A percentile compares a stretch with the other conserved stretches of the same genome.
phyloP scores from a whole-genome alignment of 2,113 vertebrate genomes.

The Periophthalmodon schlosseri region DNA sequence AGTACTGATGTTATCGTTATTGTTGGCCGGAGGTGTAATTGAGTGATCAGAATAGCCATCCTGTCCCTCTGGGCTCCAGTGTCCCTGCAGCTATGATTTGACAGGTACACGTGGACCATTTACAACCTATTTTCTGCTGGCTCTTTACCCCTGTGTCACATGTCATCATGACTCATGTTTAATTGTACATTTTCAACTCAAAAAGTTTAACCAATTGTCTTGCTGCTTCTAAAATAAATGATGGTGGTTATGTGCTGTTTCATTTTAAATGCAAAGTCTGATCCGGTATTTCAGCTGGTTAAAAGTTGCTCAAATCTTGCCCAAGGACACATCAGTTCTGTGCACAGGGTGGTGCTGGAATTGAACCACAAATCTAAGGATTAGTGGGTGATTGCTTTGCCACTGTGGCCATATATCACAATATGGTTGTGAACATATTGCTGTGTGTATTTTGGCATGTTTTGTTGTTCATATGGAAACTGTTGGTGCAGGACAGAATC shows the following conservation, averaged over 20 bases:
- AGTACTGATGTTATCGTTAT: neutral
- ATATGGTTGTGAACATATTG: neutral
- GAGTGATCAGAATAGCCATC: conserved; percentile 11
- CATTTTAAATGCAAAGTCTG: neutral
- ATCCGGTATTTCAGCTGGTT: neutral
- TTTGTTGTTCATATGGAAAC: conserved; percentile 13
- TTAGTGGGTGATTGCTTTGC: neutral
- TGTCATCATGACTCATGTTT: conserved; percentile 21
- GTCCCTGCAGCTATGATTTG: conserved; percentile 44
- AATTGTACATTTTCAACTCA: conserved; percentile 30
- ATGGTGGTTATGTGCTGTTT: neutral
- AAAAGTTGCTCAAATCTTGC: neutral
- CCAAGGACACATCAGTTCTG: neutral
- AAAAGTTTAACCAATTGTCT: conserved; percentile 39
- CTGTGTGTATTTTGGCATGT: neutral
- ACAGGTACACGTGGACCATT: conserved; percentile 31
- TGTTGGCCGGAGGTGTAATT: conserved; percentile 5
- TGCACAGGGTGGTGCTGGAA: neutral
- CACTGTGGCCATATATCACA: neutral
- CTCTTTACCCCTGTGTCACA: conserved; percentile 22
- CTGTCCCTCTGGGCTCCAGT: conserved; percentile 22
- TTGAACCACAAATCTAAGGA: neutral
- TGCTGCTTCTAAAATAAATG: conserved; percentile 44
- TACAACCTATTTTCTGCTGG: conserved; percentile 52
- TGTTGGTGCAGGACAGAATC: neutral